phyloP scores from a whole-genome alignment of 2,888 invertebrate species.

The Hirtodrosophila histrioides region DNA sequence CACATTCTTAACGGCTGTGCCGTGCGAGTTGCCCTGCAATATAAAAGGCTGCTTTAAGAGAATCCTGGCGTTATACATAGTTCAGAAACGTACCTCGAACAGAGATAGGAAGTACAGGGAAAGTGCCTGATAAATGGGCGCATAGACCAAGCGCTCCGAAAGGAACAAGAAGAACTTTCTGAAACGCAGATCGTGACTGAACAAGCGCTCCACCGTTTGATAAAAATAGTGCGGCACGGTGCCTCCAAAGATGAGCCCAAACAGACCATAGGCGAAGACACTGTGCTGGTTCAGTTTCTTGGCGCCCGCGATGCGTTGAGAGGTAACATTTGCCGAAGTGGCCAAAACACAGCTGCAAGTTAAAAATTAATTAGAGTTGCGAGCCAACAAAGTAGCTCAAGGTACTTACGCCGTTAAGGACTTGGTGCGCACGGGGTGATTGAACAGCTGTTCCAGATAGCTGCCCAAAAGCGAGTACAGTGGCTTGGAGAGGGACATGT shows the following conservation, averaged over 20 bases:
- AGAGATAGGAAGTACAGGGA: conserved; percentile 90
- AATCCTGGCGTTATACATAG: too few species aligned
- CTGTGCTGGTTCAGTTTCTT: conserved; percentile 88
- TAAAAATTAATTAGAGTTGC: not conserved
- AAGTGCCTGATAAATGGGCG: conserved; percentile 89
- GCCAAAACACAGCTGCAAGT: conserved; percentile 89
- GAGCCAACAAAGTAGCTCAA: not conserved
- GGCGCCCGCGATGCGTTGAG: conserved; percentile 89
- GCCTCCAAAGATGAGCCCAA: conserved; percentile 92
- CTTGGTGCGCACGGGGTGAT: conserved; percentile 91
- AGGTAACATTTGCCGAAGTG: conserved; percentile 89
- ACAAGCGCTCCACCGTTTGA: conserved; percentile 86
- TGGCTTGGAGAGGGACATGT: conserved; percentile 86
- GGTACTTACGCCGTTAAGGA: conserved; percentile 89
- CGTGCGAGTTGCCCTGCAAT: conserved; percentile 88
- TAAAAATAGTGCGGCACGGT: conserved; percentile 92
- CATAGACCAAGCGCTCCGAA: conserved; percentile 89
- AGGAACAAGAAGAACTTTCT: conserved; percentile 87
- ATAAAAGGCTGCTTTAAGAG: not conserved
- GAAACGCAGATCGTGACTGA: conserved; percentile 86
- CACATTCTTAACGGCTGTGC: conserved; percentile 87
- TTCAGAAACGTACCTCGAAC: conserved; percentile 86
- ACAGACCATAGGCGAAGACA: conserved; percentile 89
- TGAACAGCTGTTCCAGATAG: conserved; percentile 91
- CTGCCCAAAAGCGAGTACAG: conserved; percentile 88